These are phyloP conservation scores for Perca flavescens DNA, from an alignment of 2,113 vertebrate genomes.

Conservation along the genomic window DNA sequence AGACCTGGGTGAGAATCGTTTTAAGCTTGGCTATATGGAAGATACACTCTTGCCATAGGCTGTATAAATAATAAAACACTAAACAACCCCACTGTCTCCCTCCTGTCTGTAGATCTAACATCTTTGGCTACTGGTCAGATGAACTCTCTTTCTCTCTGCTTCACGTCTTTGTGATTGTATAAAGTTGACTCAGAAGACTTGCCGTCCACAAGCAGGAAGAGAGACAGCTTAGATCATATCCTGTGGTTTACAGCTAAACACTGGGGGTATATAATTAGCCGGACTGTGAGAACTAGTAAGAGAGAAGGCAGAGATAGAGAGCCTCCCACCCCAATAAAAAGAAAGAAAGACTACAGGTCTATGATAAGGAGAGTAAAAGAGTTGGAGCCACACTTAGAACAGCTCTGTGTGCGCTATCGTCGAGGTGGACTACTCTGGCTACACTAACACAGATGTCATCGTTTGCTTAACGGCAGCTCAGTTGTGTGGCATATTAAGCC, in stretches of 20 bases:
- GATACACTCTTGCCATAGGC: background rate
- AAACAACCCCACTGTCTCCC: background rate
- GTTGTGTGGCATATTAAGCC: slow-evolving; percentile 31
- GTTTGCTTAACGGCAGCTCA: slow-evolving; percentile 33
- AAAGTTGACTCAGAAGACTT: slow-evolving; percentile 61
- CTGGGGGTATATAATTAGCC: slow-evolving; percentile 63
- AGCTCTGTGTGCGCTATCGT: slow-evolving; percentile 15
- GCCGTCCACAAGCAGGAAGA: slow-evolving; percentile 70
- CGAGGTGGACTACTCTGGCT: slow-evolving; percentile 20
- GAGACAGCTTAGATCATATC: slow-evolving; percentile 74
- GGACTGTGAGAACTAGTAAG: slow-evolving; percentile 61
- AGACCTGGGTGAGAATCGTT: background rate
- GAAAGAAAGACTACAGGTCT: slow-evolving; percentile 24
- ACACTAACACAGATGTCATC: slow-evolving; percentile 39
- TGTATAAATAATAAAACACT: background rate
- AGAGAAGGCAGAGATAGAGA: background rate
- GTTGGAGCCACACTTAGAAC: background rate
- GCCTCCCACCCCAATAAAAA: background rate
- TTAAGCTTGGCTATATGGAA: background rate
- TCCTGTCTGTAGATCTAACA: slow-evolving; percentile 9
- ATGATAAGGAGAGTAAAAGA: slow-evolving; percentile 7
- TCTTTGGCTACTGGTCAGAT: slow-evolving; percentile 15
- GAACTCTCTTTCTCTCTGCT: background rate
- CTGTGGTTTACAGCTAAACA: slow-evolving; percentile 62
- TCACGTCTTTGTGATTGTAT: slow-evolving; percentile 55